Base-by-base conservation (phyloP, 2,113 vertebrate genomes). In the Nanorana parkeri region DNA sequence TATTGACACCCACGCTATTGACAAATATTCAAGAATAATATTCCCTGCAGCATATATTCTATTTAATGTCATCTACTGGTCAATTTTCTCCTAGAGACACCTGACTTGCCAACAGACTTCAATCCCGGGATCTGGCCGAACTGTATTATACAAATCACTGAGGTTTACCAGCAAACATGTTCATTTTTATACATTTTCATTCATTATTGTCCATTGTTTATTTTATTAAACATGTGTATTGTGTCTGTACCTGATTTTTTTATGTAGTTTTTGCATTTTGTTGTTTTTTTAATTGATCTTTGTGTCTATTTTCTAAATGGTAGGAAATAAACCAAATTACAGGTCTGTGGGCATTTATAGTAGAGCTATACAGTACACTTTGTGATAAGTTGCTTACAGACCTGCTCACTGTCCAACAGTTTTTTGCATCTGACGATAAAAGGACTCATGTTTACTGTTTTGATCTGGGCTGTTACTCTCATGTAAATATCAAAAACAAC, bases 41-140 rank as follows among this genome's bases (percentile, higher is more conserved):
- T 99, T 99, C 76, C 98, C 98, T 8, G 97, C 95, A 0, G 94
- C 97, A 0, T 99, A 99, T 84, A 95, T 96, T 78, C 94, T 99
- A 54, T 99, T 99, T 87, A 99, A 99, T 80, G 91, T 99, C 91
- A 97, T 99, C 94, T 99, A 99, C 88, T 99, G 98, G 98, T 96
- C 96, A 60, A 98, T 99, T 90, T 99, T 98, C 90, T 97, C 92
- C 17, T 99, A 96, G 90, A 60, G 68, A 23, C 61, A 65, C 11
- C 41, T 52, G 1, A 64, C 17, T 32, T 67, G 61, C 63, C 68
- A 32, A 8, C 29, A 68, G 84, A 61, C 85, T 13, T 23, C 69
- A 80, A 61, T 63, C n/a, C 8, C 3, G 29, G 69, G n/a, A 29
- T 58, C n/a, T 47, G 21, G 24, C 10, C 41, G 16, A 7, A n/a